A percentile compares a stretch with the other conserved stretches of the same genome.
phyloP scores from a whole-genome alignment of 2,888 invertebrate species.

The Eilema depressum region DNA sequence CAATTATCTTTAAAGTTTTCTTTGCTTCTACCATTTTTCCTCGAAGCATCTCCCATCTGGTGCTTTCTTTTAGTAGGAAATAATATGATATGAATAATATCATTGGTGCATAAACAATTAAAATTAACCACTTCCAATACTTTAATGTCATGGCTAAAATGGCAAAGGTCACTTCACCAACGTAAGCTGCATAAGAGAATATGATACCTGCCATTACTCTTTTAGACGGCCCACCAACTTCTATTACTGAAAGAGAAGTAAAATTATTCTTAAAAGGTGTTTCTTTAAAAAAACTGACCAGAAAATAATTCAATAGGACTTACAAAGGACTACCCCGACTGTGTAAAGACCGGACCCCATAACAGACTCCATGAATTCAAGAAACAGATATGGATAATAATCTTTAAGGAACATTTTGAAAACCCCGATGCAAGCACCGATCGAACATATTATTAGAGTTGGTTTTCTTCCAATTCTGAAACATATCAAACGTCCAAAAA shows the following conservation, averaged over 20 bases:
- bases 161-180: slow-evolving; percentile 73
- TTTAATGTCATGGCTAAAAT: slow-evolving; percentile 69
- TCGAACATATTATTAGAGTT: slow-evolving; percentile 68
- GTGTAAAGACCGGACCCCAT: slow-evolving; percentile 75
- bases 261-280: neutral
- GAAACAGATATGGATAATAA: slow-evolving; percentile 65
- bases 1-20: slow-evolving; percentile 61
- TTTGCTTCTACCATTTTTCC: slow-evolving; percentile 69
- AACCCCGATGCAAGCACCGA: slow-evolving; percentile 70
- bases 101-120: slow-evolving; percentile 68
- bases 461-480: slow-evolving; percentile 77
- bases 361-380: slow-evolving; percentile 75
- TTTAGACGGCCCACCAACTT: slow-evolving; percentile 75
- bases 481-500: slow-evolving; percentile 17
- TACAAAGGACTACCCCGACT: slow-evolving; percentile 73
- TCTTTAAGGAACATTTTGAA: slow-evolving; percentile 68
- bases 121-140: slow-evolving; percentile 72
- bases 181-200: slow-evolving; percentile 73
- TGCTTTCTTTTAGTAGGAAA: slow-evolving; percentile 69
- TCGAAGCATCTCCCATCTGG: slow-evolving; percentile 74
- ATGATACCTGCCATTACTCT: slow-evolving; percentile 72
- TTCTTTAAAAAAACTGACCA: neutral
- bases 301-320: slow-evolving; percentile 46
- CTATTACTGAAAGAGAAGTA: slow-evolving; percentile 69
- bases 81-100: slow-evolving; percentile 63